Base-by-base conservation (phyloP, 1,140 invertebrate species). In the Drosophila cardini region DNA sequence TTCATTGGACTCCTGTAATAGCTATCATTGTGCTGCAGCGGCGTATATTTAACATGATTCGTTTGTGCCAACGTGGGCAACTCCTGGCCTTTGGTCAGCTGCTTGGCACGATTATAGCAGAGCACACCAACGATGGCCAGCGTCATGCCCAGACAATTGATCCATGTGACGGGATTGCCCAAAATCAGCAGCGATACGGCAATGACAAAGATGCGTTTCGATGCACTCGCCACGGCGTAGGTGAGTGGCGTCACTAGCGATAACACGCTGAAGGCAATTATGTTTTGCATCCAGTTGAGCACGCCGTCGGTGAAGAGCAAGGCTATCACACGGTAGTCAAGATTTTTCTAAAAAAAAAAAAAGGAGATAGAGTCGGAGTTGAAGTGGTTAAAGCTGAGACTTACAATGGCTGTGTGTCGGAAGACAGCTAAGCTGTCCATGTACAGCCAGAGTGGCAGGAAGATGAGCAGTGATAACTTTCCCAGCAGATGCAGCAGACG, bases 151-250 rank as follows among this genome's bases (percentile, higher is more conserved):
- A 97, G 93, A 71, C 98, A 92, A 93, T 99, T 99, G 36, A 96
- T 92, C 56, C 94, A 93, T 3, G 98, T 97, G 1, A 99, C 97
- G 1, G 98, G 98, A 93, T 99, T 99, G 26, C 96, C 95, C 65
- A 99, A 93, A 71, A 98, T 94, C 42, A 99, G 92, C 61, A 99
- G 93, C 5, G 98, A 99, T 18, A 97, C 95, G 16, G 94, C 95
- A 80, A 99, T 99, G 15, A 99, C 96, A 68, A 97, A 97, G 72
- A 99, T 97, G 78, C 98, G 94, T 93, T 99, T 99, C n/a, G 97
- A 97, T 10, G 97, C 97, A 92, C 97, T 99, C 11, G 98, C 97
- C 16, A 99, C 98, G 0, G 98, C 97, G 92, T 99, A 99, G 0
- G 97, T 98, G 18, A 99, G 93, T 13, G 98, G 97, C 11, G 97